Base-by-base conservation (phyloP, 2,113 vertebrate species). In the Plestiodon gilberti region DNA sequence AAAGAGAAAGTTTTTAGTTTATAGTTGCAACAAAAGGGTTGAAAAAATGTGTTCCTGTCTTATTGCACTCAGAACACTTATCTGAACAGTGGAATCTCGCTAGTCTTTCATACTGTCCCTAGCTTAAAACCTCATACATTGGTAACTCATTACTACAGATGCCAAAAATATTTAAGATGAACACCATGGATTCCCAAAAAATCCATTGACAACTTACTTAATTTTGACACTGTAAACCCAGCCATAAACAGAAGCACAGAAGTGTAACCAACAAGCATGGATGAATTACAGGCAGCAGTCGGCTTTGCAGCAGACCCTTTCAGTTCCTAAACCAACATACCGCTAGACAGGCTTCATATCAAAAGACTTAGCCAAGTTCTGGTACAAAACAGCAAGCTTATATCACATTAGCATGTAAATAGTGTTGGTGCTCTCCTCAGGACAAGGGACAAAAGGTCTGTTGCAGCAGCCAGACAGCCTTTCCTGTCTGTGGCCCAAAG, bases 321-420 rank as follows among this genome's bases (percentile, higher is more conserved):
- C 81, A 93, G 82, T 40, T 81, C 43, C 2, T 65, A 91, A 90
- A 76, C 76, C 90, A 92, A 87, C 84, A 71, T 40, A 78, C 78
- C 91, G 90, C 90, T 92, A 93, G 93, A 95, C 81, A 89, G 14
- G 74, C 88, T 87, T 78, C 94, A 93, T 92, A 92, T 82, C 92
- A 84, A 75, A 48, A 91, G 82, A 86, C 62, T 90, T 80, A 87
- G 93, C 84, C 90, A 92, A 92, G 88, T 90, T 93, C 92, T 69
- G 88, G 86, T 73, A 94, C 74, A 95, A 93, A 93, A 89, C 82
- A 67, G 75, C 11, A 20, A 80, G 82, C 71, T 55, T 86, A 6
- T 55, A 83, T 33, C 38, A 48, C 78, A 92, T 95, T 89, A 94
- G 81, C 92, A 95, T 91, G 75, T 89, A 52, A 94, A 95, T 87